phyloP scores from a whole-genome alignment of 2,888 invertebrate species.

The Syrista parreyssii region DNA sequence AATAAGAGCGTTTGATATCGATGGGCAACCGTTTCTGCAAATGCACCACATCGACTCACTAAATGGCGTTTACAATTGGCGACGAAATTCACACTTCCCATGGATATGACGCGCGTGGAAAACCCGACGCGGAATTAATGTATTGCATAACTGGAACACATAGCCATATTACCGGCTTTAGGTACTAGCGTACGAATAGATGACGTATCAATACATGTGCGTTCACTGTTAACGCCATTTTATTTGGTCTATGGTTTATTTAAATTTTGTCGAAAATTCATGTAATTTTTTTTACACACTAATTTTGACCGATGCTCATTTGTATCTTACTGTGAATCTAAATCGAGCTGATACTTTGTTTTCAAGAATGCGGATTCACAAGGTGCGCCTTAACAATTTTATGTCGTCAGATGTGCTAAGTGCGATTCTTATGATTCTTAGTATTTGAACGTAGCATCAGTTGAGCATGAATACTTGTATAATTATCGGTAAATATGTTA shows the following conservation, averaged over 20 bases:
- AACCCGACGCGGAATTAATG: neutral
- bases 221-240: neutral
- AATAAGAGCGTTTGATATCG: neutral
- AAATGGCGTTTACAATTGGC: neutral
- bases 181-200: neutral
- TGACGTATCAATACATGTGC: neutral
- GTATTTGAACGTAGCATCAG: too few species aligned
- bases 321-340: too few species aligned
- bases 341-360: too few species aligned
- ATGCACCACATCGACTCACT: neutral
- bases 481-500: too few species aligned
- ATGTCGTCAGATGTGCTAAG: too few species aligned
- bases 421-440: too few species aligned
- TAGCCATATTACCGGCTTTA: neutral
- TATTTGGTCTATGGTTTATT: neutral
- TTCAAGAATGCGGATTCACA: too few species aligned
- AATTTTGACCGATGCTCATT: too few species aligned
- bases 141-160: neutral
- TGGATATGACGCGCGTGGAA: neutral
- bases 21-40: neutral
- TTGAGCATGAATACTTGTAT: too few species aligned
- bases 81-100: neutral
- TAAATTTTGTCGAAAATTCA: neutral
- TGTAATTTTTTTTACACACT: too few species aligned
- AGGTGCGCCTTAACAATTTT: too few species aligned